Evolutionary conservation across 2,797 vertebrate genomes (phyloP), one percentile per base, ranked within the genome.

Genomic region (Crax fasciolata): DNA sequence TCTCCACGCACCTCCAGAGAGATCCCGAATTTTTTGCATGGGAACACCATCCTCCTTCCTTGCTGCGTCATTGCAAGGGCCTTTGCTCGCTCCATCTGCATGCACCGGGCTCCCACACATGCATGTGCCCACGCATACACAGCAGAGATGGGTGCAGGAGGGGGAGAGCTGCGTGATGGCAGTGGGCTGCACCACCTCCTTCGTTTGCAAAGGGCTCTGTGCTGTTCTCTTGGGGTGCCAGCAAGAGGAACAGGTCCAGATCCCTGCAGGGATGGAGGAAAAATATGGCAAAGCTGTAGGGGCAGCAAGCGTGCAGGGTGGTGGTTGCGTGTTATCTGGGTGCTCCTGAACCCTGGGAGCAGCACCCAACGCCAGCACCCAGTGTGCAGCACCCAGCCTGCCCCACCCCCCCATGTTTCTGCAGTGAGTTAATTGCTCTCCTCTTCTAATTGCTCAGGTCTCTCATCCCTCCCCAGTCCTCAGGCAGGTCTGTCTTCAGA

Each of bases 1-100:
- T 87, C 94, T 94, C 43, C 8, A 39, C 35, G 32, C n/a, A 35
- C 91, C 95, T 97, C 94, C 86, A 91, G 90, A 91, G 80, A 73
- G 83, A 72, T 52, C 66, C 27, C 46, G 43, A 78, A 39, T 72
- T 59, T 35, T 35, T 28, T 39, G 75, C 4, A 1, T 4, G 30
- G 79, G 59, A 87, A 65, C n/a, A 10, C 32, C 15, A 38, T 57
- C 65, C 71, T 44, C 48, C 77, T 71, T 24, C 71, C 55, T 38
- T 20, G 46, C 55, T 48, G 44, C 58, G 35, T 52, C 23, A 11
- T 7, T 62, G 25, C n/a, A 9, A 24, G 43, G n/a, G 6, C 20
- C n/a, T 59, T 46, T 11, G 28, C 59, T 66, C 49, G 14, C 16
- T 41, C 51, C 41, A 25, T 18, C 18, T 20, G 43, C 28, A 35